Evolutionary conservation across 2,113 vertebrate species (phyloP).

Genomic region (Sinocyclocheilus anophthalmus): DNA sequence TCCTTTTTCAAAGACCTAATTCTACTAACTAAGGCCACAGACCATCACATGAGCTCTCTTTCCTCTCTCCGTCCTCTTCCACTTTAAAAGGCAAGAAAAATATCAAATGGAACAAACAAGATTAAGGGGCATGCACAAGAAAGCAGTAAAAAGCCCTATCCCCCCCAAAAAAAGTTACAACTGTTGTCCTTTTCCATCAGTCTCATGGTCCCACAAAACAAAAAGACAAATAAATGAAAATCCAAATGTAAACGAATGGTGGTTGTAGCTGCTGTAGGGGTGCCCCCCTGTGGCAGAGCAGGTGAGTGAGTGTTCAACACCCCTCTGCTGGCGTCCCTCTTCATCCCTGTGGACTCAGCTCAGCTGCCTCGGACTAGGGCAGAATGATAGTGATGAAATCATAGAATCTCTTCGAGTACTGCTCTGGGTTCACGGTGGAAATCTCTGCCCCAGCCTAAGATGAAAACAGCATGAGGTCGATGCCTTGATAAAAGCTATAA

Average conservation of each 20-base stretch:
- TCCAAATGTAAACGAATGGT: slow-evolving; percentile 78
- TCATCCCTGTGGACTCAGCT: slow-evolving; percentile 53
- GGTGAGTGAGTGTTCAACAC: slow-evolving; percentile 45
- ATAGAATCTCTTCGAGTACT: too few species aligned
- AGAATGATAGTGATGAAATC: too few species aligned
- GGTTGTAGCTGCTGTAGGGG: slow-evolving; percentile 75
- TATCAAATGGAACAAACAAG: slow-evolving; percentile 47
- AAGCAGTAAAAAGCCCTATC: slow-evolving; percentile 60
- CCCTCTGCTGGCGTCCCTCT: slow-evolving; percentile 52
- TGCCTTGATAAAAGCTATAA: too few species aligned
- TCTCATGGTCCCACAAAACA: slow-evolving; percentile 83
- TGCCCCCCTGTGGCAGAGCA: slow-evolving; percentile 54
- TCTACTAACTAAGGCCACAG: slow-evolving; percentile 30
- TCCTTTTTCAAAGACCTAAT: slow-evolving; percentile 27
- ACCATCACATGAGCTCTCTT: slow-evolving; percentile 25
- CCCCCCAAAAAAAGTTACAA: slow-evolving; percentile 55
- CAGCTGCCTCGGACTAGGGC: slow-evolving; percentile 67
- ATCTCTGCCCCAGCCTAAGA: too few species aligned
- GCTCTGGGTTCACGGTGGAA: too few species aligned
- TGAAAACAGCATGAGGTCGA: too few species aligned
- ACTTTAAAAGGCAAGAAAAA: slow-evolving; percentile 48
- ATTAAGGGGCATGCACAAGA: slow-evolving; percentile 58
- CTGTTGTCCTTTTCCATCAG: slow-evolving; percentile 69
- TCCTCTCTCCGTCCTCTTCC: slow-evolving; percentile 23
- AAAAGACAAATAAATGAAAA: slow-evolving; percentile 65